Base-by-base conservation (phyloP, 2,797 vertebrate genomes). In the Thripadectes ignobilis region DNA sequence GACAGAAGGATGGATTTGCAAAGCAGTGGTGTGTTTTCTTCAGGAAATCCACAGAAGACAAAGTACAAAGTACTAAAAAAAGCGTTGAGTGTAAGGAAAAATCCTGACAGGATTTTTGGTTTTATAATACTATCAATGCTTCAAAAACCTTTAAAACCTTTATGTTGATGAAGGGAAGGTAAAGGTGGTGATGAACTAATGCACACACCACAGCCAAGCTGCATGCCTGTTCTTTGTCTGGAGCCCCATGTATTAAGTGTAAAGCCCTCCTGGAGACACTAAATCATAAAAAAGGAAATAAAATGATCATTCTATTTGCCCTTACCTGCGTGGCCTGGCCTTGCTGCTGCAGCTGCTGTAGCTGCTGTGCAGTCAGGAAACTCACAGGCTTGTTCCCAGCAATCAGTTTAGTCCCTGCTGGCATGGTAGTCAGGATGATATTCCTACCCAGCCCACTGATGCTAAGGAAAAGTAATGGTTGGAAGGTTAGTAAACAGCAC, bases 301-400 rank as follows among this genome's bases (percentile, higher is more conserved):
- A 38, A 55, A 39, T 6, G 11, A 79, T 29, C 5, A 23, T 30
- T 67, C 45, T 19, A 12, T 5, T 19, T 14, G 69, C 22, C 7
- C 79, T 95, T 90, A 99, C 99, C 98, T 99, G 99, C 0, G 99
- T 99, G 86, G 99, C 98, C 95, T 99, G 99, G 54, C 99, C 99
- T 94, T 99, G 99, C 77, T 99, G 99, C 97, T 99, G 99, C n/a
- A 99, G 98, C 98, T 99, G 99, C 95, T 99, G 99, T 29, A 99
- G 97, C 93, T 99, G 99, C 87, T 99, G 99, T 4, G 99, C 99
- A 2, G 99, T 99, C 81, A 99, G 99, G 74, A 99, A 99, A 95
- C 99, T 99, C 94, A 99, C 99, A 0, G 99, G 99, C 93, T 99
- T 99, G 97, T 99, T 99, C 86, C 99, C 99, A 22, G 99, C 98